phyloP scores from a whole-genome alignment of 2,797 vertebrate genomes.

The Stomatorhinus walkeri region DNA sequence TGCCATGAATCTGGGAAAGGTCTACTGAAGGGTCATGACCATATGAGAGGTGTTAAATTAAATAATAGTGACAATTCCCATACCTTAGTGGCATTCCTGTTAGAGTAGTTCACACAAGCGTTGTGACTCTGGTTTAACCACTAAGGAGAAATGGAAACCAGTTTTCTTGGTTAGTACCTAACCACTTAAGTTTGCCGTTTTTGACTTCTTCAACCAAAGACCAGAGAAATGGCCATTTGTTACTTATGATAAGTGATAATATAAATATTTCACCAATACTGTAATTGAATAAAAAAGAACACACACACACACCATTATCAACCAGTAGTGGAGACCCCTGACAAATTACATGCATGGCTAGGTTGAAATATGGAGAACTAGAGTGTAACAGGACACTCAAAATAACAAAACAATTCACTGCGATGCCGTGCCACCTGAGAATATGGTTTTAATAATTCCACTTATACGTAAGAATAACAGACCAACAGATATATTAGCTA shows the following conservation, averaged over 20 bases:
- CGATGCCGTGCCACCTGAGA: not conserved
- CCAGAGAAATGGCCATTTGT: not conserved
- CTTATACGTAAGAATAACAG: constrained; percentile 1
- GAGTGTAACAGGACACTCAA: constrained; percentile 1
- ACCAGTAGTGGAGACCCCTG: not conserved
- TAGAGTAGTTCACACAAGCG: constrained; percentile 88
- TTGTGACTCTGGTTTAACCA: constrained; percentile 96
- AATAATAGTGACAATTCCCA: not conserved
- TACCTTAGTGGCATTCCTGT: constrained; percentile 87
- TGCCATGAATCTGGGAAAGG: not conserved
- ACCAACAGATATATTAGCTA: not conserved
- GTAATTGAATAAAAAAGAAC: not conserved
- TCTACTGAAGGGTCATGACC: not conserved
- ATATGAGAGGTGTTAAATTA: not conserved
- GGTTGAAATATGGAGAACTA: not conserved
- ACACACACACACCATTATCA: not conserved
- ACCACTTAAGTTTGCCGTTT: not conserved
- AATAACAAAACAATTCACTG: not conserved
- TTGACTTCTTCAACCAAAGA: not conserved
- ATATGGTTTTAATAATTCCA: not conserved
- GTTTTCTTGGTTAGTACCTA: not conserved
- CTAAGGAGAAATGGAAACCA: constrained; percentile 46
- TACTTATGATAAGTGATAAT: not conserved
- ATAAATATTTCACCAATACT: not conserved
- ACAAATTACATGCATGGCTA: constrained; percentile 1